Evolutionary conservation across 2,113 vertebrate genomes (phyloP), one percentile per base, ranked within the genome.

Genomic region (Puntigrus tetrazona): DNA sequence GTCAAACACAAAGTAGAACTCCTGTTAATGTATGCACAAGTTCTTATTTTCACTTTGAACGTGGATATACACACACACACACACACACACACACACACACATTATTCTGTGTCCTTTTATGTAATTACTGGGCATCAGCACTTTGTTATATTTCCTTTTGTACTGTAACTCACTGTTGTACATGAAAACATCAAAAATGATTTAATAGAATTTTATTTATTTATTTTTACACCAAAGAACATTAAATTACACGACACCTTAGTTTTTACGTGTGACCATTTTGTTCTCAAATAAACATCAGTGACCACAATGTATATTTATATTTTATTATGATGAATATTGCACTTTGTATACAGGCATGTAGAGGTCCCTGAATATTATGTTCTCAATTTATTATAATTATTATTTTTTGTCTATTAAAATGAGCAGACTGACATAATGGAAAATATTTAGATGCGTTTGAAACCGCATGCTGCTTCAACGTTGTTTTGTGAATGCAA

Each of bases 301-400:
- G 11, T 7, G 0, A 57, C 52, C 36, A 20, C 18, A 69, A 69
- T 69, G n/a, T n/a, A 69, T 55, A 55, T 57, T 57, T 57, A 55
- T 55, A 1, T 22, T 57, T 57, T n/a, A 81, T 81, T 34, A 79
- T 45, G n/a, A 72, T 69, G 75, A 63, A 80, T 87, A 91, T 88
- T 88, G 88, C 90, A 90, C 87, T 86, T 89, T 74, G 45, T 69
- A 52, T 18, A 1, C 11, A 59, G 34, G 47, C 31, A 43, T 74
- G 79, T 7, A 73, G 16, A 78, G 7, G n/a, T 36, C n/a, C 50
- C 45, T 34, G 74, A 75, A 69, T 59, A 47, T 10, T 16, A 20
- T 31, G 34, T 38, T 36, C 29, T 55, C 11, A 41, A 76, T 52
- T 9, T 27, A n/a, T n/a, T 57, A 22, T 57, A 27, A 4, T 20